Percentiles rank a stretch among this genome's conserved stretches.
phyloP scores from a whole-genome alignment of 1,140 invertebrate genomes.

The Zaprionus inermis region DNA sequence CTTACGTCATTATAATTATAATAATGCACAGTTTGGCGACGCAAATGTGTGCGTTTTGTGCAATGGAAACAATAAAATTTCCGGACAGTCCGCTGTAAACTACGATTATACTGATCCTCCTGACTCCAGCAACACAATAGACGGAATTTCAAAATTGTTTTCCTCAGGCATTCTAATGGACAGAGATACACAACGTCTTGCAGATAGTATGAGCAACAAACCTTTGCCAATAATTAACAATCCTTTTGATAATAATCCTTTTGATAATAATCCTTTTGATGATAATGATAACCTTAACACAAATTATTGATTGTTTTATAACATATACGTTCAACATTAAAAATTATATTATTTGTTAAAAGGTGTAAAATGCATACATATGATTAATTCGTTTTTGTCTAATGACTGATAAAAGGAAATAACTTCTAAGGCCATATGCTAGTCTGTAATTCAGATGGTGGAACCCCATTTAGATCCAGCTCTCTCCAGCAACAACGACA shows the following conservation, averaged over 20 bases:
- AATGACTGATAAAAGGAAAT: no score
- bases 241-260: conserved; percentile 19
- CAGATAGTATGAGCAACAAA: neutral
- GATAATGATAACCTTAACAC: conserved; percentile 16
- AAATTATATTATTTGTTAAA: neutral
- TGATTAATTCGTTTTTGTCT: no score
- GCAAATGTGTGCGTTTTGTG: conserved; percentile 42
- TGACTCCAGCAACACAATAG: conserved; percentile 29
- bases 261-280: conserved; percentile 12
- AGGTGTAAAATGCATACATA: no score
- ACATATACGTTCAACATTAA: neutral
- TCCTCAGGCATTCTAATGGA: conserved; percentile 28
- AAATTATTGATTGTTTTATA: conserved; percentile 22
- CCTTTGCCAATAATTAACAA: neutral
- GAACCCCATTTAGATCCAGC: no score
- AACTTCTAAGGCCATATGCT: no score
- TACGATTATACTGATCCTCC: neutral
- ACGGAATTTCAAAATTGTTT: conserved; percentile 42
- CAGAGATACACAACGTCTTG: neutral
- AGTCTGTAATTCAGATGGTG: no score
- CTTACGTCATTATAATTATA: conserved; percentile 32
- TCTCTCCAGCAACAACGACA: no score
- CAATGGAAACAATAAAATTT: conserved; percentile 6
- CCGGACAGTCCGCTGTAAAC: neutral
- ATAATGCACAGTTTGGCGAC: conserved; percentile 20